These are phyloP conservation scores for Anguilla megastoma DNA, from an alignment of 2,797 vertebrate species.

Conservation along the genomic window DNA sequence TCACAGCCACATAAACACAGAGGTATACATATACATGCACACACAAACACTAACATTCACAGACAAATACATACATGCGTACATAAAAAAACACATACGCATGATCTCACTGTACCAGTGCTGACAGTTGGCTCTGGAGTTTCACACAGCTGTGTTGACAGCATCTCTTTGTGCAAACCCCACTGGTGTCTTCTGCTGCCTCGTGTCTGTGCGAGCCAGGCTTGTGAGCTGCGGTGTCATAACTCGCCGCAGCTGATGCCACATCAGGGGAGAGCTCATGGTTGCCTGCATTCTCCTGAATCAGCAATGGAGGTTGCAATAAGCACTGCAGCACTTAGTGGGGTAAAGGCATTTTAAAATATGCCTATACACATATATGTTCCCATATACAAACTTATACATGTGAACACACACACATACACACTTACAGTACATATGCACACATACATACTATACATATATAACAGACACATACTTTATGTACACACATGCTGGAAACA, in stretches of 20 bases:
- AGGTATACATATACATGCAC: neutral
- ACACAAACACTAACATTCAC: neutral
- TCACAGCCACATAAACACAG: conserved; percentile 2
- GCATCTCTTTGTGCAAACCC: too few relatives aligned
- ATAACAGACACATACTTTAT: too few relatives aligned
- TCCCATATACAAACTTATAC: conserved; percentile 15
- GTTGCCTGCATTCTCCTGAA: neutral
- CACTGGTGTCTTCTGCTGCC: too few relatives aligned
- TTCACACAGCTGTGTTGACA: conserved; percentile 1
- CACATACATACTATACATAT: neutral
- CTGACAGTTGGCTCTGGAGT: too few relatives aligned
- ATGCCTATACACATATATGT: neutral
- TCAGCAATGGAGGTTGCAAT: too few relatives aligned
- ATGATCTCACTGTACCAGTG: neutral
- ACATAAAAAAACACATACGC: neutral
- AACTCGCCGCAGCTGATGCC: too few relatives aligned
- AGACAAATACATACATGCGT: neutral
- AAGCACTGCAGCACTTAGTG: too few relatives aligned
- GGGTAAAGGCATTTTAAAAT: too few relatives aligned
- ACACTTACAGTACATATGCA: neutral
- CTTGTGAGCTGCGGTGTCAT: too few relatives aligned
- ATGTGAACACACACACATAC: conserved; percentile 13
- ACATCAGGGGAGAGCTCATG: too few relatives aligned
- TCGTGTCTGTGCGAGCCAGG: too few relatives aligned
- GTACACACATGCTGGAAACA: neutral